Percentiles rank a stretch among this genome's conserved stretches.
These are phyloP conservation scores for Drosophila testacea DNA, from an alignment of 2,888 invertebrate genomes.

Conservation along the genomic window DNA sequence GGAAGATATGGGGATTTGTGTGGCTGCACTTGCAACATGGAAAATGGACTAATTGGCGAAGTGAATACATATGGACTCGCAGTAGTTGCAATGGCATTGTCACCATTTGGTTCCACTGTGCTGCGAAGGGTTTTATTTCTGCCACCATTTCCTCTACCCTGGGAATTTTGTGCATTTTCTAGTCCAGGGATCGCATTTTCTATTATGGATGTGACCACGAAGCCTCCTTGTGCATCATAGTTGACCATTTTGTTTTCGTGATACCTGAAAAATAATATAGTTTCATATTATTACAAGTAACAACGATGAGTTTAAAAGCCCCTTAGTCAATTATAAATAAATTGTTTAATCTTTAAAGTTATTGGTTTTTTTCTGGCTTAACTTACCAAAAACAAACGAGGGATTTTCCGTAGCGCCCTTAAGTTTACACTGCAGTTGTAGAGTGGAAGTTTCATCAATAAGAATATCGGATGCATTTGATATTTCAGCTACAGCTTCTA, in stretches of 20 bases:
- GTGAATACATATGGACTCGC: conserved; percentile 25
- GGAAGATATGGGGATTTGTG: conserved; percentile 80
- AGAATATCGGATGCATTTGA: conserved; percentile 85
- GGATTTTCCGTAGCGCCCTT: conserved; percentile 85
- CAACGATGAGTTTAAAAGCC: no score
- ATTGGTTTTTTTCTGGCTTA: no score
- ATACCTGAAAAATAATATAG: conserved; percentile 87
- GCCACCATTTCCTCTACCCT: conserved; percentile 10
- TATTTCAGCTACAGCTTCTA: conserved; percentile 85
- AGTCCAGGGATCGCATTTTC: conserved; percentile 63
- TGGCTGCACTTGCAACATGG: conserved; percentile 47
- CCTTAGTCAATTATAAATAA: neutral
- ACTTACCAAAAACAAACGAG: conserved; percentile 85
- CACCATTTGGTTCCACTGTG: conserved; percentile 73
- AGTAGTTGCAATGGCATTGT: conserved; percentile 86
- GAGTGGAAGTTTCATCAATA: conserved; percentile 85
- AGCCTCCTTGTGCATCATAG: conserved; percentile 91
- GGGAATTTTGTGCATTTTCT: conserved; percentile 52
- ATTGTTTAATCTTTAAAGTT: neutral
- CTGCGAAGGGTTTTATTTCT: conserved; percentile 45
- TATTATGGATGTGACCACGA: conserved; percentile 82
- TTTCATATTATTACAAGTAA: neutral
- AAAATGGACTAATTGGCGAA: conserved; percentile 41
- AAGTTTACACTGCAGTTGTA: conserved; percentile 84
- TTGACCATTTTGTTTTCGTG: conserved; percentile 94